These are phyloP conservation scores for Anabacerthia variegaticeps DNA, from an alignment of 2,797 vertebrate species.

Conservation along the genomic window DNA sequence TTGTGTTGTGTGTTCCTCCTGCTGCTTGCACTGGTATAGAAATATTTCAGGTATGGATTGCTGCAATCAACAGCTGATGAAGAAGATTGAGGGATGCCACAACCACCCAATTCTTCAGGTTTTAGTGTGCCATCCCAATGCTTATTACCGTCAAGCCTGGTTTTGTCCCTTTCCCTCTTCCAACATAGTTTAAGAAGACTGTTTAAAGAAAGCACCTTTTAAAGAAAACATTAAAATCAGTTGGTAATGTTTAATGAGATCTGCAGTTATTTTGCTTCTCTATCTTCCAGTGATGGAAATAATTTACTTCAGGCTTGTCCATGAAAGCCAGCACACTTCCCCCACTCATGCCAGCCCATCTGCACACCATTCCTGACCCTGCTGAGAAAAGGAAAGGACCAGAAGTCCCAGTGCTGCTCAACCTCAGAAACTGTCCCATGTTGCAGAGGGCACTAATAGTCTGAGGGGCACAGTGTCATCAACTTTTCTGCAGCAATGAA, in stretches of 20 bases:
- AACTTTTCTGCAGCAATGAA: neutral
- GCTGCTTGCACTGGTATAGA: neutral
- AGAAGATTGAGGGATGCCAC: neutral
- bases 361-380: neutral
- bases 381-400: neutral
- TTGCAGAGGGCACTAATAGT: fast-evolving
- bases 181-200: neutral
- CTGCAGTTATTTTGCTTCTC: neutral
- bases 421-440: neutral
- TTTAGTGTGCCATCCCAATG: neutral
- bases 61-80: neutral
- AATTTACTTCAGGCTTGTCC: neutral
- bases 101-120: neutral
- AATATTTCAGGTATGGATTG: neutral
- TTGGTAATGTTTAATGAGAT: neutral
- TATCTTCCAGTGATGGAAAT: neutral
- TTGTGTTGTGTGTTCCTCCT: neutral
- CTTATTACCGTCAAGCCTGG: neutral
- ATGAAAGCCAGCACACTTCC: neutral
- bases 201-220: neutral
- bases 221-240: neutral
- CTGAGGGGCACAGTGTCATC: neutral
- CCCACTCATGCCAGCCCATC: neutral
- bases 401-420: neutral
- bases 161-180: neutral